Evolutionary conservation across 1,140 invertebrate genomes (phyloP), one percentile per base, ranked within the genome.

Genomic region (Cepaea nemoralis): DNA sequence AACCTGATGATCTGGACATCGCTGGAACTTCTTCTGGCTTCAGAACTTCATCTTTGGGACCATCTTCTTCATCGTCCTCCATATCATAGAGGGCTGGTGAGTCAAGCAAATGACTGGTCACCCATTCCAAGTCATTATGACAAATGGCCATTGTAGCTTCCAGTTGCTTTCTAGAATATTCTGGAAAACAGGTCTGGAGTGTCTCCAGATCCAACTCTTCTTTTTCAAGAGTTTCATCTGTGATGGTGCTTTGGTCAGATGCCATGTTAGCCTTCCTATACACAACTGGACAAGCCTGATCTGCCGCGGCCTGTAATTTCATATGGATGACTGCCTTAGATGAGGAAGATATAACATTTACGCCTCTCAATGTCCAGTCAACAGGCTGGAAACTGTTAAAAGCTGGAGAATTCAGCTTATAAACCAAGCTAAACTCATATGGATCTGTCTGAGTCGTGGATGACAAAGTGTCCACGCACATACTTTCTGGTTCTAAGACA

Each of bases 81-180:
- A 66, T 35, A 67, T 73, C 69, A 37, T 19, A 33, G 10, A 80
- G n/a, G 0, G 78, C 67, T 2, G 78, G 66, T 0, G 78, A 48
- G 22, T 80, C 78, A 22, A 80, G 33, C 69, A 80, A 45, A 35
- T 80, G 42, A 67, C 37, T 71, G 19, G 67, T 80, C n/a, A 80
- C 78, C 78, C 78, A 80, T 48, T 80, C 78, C 12, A 80, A 19
- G 33, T 80, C 39, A 45, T 80, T 80, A 1, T 80, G 78, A 45
- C 69, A 80, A 12, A 80, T 39, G n/a, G 42, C 69, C 78, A 80
- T 70, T 33, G 45, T 42, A 22, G 70, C 67, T 33, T 80, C 78
- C 42, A 80, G 33, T 27, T 80, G 67, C n/a, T 42, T 45, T n/a
- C 48, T 50, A 8, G 78, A 80, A 55, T 80, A 80, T 39, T 80